Percentiles rank a stretch among this genome's conserved stretches.
phyloP scores from a whole-genome alignment of 2,797 vertebrate genomes.

The Silurus aristotelis region DNA sequence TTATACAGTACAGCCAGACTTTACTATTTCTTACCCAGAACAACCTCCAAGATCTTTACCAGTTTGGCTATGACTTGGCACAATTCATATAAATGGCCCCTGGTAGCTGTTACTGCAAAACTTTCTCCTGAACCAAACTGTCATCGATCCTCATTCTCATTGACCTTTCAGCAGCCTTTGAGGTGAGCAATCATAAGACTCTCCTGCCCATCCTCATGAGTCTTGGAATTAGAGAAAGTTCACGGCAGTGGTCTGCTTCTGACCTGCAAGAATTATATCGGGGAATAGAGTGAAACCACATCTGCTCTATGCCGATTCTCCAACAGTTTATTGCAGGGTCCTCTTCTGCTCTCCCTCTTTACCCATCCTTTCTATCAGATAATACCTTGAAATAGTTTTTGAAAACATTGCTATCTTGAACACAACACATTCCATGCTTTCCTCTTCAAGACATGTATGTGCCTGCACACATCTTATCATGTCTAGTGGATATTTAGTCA shows the following conservation, averaged over 20 bases:
- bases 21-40: not conserved
- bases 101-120: not conserved
- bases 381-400: not conserved
- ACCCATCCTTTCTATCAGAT: not conserved
- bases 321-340: not conserved
- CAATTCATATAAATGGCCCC: not conserved
- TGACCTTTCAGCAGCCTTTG: slow-evolving; percentile 4
- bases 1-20: not conserved
- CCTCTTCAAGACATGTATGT: not conserved
- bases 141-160: not conserved
- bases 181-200: not conserved
- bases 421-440: not conserved
- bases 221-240: not conserved
- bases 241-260: not conserved
- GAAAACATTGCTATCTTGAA: not conserved
- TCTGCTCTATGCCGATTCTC: not conserved
- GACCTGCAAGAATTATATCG: not conserved
- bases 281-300: not conserved
- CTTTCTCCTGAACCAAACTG: not conserved
- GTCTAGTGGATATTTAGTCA: not conserved
- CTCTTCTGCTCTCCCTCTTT: not conserved
- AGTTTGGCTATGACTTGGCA: not conserved
- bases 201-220: not conserved
- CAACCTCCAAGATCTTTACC: not conserved
- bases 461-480: not conserved